Base-by-base conservation (phyloP, 2,888 invertebrate genomes). In the Imbricaverruca yamaguchii region DNA sequence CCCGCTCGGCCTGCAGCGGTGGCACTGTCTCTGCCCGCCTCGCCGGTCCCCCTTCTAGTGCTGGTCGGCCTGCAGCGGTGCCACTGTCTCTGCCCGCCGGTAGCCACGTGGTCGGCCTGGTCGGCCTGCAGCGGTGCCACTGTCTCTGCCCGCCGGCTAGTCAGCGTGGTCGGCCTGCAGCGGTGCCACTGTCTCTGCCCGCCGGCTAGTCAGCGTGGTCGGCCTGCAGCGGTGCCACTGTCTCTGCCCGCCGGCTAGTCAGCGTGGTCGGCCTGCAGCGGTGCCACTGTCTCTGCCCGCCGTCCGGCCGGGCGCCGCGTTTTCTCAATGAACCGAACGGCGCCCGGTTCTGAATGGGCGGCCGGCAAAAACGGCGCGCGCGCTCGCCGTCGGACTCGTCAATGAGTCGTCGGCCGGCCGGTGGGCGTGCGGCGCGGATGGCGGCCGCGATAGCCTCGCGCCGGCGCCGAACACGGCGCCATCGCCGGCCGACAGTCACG, bases 361-460 rank as follows among this genome's bases (percentile, higher is more conserved):
- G 69, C 15, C 69, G 13, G 69, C 15, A 25, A 25, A 23, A 23
- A 15, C 10, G 69, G 69, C 15, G 39, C 69, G 39, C 69, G 13
- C 69, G 23, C 69, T 63, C 69, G 69, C 69, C 69, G 39, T 13
- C 25, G 69, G 69, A 63, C 39, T 69, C 23, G 69, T 69, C 69
- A 69, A 69, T 69, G 69, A 69, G 39, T 8, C 39, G 13, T 23
- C 69, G 69, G 69, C 15, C 23, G 65, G 23, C 13, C 15, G 1
- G 69, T 23, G 69, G 69, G 23, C 69, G 25, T 7, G 25, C 25
- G 39, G 15, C 39, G 39, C 69, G 39, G 69, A 69, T 69, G 39
- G 21, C 25, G 6, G 25, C 9, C 69, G 23, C 69, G 69, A 69
- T 69, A 69, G 69, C 69, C 15, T 2, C 39, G 39, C 39, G n/a